Evolutionary conservation across 1,140 invertebrate species (phyloP), one percentile per base, ranked within the genome.

Genomic region (Sarcophaga bullata): DNA sequence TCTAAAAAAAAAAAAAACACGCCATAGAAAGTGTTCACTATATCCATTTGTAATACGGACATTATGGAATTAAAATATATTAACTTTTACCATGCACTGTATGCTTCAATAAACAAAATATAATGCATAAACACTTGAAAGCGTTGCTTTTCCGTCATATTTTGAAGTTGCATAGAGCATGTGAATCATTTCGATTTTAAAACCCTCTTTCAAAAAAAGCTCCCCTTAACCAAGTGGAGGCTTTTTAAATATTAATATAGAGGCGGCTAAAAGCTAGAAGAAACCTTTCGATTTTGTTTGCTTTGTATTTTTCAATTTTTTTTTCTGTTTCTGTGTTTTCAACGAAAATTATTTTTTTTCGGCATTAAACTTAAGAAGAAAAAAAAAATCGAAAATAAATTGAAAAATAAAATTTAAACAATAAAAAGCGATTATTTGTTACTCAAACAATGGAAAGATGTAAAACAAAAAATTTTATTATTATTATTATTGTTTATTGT

Each of bases 141-240:
- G 62, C 8, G 62, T 7, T 37, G 25, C 1, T 37, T 68, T 68
- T 62, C n/a, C 19, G 62, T 68, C 62, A 9, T 68, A 6, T 62
- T 11, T 7, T n/a, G 17, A 17, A 68, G 62, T 68, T 25, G 58
- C 0, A 37, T 37, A 37, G 15, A 17, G 17, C 17, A 25, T 5
- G 17, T 68, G 62, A 68, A 68, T 68, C 62, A 68, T 68, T 68
- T 68, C n/a, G n/a, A n/a, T n/a, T 15, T 37, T 25, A 68, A 10
- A 68, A 17, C 3, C 2, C 17, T 68, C 17, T 25, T 68, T 0
- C 25, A 37, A 37, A 37, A 68, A 68, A 68, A 68, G 62, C 62
- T 68, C 17, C 10, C 15, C 17, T 68, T 19, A n/a, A 19, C 62
- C 17, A 19, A 19, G 9, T 68, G 62, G 62, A 8, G 10, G n/a